phyloP scores from a whole-genome alignment of 1,140 invertebrate species.

The Diorhabda carinulata region DNA sequence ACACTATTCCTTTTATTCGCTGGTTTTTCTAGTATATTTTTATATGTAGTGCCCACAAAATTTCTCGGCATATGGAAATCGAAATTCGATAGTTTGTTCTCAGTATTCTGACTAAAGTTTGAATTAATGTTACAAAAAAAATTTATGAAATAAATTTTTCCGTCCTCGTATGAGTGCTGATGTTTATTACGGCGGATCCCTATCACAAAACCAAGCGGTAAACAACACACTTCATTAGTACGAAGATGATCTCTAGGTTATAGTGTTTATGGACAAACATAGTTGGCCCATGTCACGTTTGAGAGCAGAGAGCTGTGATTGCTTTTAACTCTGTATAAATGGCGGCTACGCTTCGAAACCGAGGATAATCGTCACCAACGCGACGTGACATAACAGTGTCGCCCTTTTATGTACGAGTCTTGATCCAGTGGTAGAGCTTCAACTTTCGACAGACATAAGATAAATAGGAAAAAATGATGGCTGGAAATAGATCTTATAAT shows the following conservation, averaged over 20 bases:
- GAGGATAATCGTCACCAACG: conserved; percentile 16
- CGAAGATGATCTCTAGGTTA: conserved; percentile 41
- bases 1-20: too few species aligned
- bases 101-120: too few species aligned
- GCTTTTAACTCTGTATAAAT: conserved; percentile 20
- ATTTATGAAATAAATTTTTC: too few species aligned
- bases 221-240: conserved; percentile 44
- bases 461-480: not conserved
- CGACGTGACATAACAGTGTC: not conserved
- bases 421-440: not conserved
- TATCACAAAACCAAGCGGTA: conserved; percentile 20
- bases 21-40: too few species aligned
- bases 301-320: conserved; percentile 34
- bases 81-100: too few species aligned
- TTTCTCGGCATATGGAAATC: too few species aligned
- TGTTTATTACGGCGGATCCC: too few species aligned
- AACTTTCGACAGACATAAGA: too few species aligned
- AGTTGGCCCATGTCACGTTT: conserved; percentile 35
- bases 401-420: not conserved
- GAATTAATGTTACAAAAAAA: too few species aligned
- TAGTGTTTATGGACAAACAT: conserved; percentile 45
- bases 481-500: not conserved
- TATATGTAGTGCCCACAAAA: too few species aligned
- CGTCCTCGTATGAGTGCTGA: too few species aligned
- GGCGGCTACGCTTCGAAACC: conserved; percentile 8